phyloP scores from a whole-genome alignment of 2,113 vertebrate genomes.

The cattle (Bos taurus) region DNA sequence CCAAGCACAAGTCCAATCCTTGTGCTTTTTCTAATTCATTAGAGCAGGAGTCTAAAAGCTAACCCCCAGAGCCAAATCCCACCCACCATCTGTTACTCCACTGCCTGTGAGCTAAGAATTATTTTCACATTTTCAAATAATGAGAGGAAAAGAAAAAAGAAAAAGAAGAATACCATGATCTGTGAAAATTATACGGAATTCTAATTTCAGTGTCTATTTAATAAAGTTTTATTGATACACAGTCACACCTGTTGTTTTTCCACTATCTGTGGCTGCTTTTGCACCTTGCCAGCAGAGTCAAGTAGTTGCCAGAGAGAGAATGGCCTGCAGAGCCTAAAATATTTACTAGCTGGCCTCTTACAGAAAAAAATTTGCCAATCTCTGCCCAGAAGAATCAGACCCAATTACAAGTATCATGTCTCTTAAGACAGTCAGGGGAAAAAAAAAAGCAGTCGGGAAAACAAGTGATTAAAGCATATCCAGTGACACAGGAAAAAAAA shows the following conservation, averaged over 20 bases:
- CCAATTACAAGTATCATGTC: neutral
- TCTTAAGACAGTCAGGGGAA: neutral
- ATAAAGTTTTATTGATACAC: slow-evolving; percentile 27
- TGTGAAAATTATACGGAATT: neutral
- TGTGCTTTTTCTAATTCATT: too few species aligned
- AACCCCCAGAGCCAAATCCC: neutral
- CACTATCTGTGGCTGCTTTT: neutral
- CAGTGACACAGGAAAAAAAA: too few species aligned
- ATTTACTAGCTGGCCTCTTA: neutral
- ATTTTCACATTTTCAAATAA: neutral
- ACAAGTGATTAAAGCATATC: too few species aligned
- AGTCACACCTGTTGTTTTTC: neutral
- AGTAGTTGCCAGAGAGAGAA: neutral
- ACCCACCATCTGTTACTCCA: neutral
- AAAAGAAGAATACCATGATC: neutral
- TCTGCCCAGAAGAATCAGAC: neutral
- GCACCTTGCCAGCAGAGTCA: too few species aligned
- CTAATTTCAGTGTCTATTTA: neutral
- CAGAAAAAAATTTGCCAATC: neutral
- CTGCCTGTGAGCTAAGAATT: neutral
- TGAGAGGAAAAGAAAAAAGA: too few species aligned
- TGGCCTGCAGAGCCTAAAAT: neutral
- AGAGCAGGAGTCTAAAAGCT: neutral
- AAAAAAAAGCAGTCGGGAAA: too few species aligned
- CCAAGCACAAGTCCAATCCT: neutral